Conservation (phyloP, 2,888 invertebrate genomes). For the Amphiduros pacificus region DNA sequence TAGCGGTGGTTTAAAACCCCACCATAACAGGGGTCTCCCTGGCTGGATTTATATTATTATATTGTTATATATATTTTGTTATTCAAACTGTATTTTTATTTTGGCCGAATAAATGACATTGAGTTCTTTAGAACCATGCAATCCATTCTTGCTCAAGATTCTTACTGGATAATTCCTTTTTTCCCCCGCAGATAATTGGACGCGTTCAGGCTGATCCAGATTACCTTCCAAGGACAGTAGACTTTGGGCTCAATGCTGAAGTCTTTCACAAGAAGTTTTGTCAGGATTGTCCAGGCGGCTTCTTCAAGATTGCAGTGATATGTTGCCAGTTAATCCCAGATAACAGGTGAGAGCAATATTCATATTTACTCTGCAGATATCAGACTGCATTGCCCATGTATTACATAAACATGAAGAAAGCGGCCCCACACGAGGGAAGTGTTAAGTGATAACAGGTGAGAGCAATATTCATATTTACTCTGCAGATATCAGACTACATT, state of each 20-base stretch:
- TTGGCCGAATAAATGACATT: too few relatives aligned
- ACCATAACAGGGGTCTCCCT: too few relatives aligned
- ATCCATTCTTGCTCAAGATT: too few relatives aligned
- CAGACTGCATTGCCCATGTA: neutral
- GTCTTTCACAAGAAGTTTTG: constrained; percentile 87
- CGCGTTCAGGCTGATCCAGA: constrained; percentile 94
- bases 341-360: constrained; percentile 68
- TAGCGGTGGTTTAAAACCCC: too few relatives aligned
- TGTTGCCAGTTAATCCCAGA: constrained; percentile 91
- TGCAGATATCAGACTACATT: neutral
- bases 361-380: neutral
- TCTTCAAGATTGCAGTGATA: constrained; percentile 84
- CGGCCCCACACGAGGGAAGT: too few relatives aligned
- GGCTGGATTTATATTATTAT: too few relatives aligned
- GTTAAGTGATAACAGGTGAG: constrained; percentile 80
- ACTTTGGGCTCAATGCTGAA: constrained; percentile 88
- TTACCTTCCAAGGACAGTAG: constrained; percentile 83
- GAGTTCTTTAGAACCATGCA: too few relatives aligned
- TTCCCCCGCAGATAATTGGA: constrained; percentile 76
- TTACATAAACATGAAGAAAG: too few relatives aligned
- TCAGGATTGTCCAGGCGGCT: constrained; percentile 78
- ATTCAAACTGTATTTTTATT: too few relatives aligned
- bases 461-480: neutral
- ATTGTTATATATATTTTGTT: too few relatives aligned
- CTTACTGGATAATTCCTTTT: neutral